These are phyloP conservation scores for Tholera decimalis DNA, from an alignment of 2,888 invertebrate genomes.

Conservation along the genomic window DNA sequence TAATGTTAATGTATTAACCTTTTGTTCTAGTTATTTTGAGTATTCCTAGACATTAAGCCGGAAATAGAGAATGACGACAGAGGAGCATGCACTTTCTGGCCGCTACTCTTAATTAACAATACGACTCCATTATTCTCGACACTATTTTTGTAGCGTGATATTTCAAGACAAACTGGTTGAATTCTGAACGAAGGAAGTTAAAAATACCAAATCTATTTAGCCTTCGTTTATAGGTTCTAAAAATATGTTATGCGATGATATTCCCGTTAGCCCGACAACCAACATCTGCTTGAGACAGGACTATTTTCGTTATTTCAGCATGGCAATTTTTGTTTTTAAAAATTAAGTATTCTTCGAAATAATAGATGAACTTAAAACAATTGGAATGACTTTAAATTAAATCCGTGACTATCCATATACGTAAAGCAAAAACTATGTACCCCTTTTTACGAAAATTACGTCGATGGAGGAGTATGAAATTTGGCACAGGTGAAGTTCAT, in stretches of 20 bases:
- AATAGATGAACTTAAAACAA: not conserved
- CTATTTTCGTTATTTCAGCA: slow-evolving; percentile 15
- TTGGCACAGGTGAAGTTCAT: too few species aligned
- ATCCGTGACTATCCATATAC: too few species aligned
- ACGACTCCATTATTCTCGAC: not conserved
- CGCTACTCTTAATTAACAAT: slow-evolving; percentile 1
- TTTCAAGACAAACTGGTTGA: slow-evolving; percentile 15
- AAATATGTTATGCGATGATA: slow-evolving; percentile 33
- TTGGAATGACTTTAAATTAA: too few species aligned
- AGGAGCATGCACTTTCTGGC: slow-evolving; percentile 3
- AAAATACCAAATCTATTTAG: slow-evolving; percentile 37
- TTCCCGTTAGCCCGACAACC: slow-evolving; percentile 14
- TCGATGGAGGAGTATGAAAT: too few species aligned
- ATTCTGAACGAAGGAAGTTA: slow-evolving; percentile 27
- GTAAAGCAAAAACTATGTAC: too few species aligned
- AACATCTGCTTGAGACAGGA: slow-evolving; percentile 30
- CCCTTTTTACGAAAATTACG: too few species aligned
- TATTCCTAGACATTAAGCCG: not conserved
- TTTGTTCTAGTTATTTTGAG: slow-evolving; percentile 7
- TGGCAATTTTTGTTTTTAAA: not conserved
- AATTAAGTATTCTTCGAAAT: not conserved
- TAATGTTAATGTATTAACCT: not conserved
- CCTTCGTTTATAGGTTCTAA: slow-evolving; percentile 36
- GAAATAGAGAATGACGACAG: slow-evolving; percentile 14
- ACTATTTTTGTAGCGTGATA: slow-evolving; percentile 7